Conservation (phyloP, 1,140 invertebrate species). For the Drosophila sucinea region DNA sequence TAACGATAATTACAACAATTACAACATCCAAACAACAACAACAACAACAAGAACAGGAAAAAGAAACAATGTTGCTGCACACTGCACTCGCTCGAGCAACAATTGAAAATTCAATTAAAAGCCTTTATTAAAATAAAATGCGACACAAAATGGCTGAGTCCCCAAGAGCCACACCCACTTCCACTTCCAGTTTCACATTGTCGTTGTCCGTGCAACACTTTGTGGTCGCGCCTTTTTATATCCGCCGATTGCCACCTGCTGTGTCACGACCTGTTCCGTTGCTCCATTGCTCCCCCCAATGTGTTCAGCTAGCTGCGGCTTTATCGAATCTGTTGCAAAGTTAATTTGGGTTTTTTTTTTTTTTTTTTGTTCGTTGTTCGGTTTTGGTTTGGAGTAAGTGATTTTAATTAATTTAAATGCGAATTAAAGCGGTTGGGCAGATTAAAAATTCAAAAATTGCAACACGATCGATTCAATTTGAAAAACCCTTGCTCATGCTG, state of each 20-base stretch:
- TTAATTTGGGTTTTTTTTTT: slow-evolving; percentile 76
- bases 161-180: slow-evolving; percentile 3
- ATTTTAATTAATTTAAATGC: slow-evolving; percentile 81
- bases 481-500: slow-evolving; percentile 29
- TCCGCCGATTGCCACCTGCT: slow-evolving; percentile 60
- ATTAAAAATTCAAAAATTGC: slow-evolving; percentile 75
- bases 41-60: slow-evolving; percentile 1
- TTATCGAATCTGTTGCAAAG: slow-evolving; percentile 71
- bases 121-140: slow-evolving; percentile 81
- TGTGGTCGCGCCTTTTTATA: slow-evolving; percentile 63
- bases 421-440: slow-evolving; percentile 75
- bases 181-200: neutral
- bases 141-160: slow-evolving; percentile 48
- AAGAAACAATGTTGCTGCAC: neutral
- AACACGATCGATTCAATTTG: slow-evolving; percentile 66
- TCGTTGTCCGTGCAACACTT: slow-evolving; percentile 30
- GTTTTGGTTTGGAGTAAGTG: slow-evolving; percentile 58
- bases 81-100: slow-evolving; percentile 52
- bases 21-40: slow-evolving; percentile 45
- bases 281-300: neutral
- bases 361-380: slow-evolving; percentile 33
- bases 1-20: slow-evolving; percentile 60
- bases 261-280: slow-evolving; percentile 28
- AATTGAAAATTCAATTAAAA: slow-evolving; percentile 82
- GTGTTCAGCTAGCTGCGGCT: slow-evolving; percentile 51